Evolutionary conservation across 2,113 vertebrate species (phyloP), one percentile per base, ranked within the genome.

Genomic region (Glareola pratincola): DNA sequence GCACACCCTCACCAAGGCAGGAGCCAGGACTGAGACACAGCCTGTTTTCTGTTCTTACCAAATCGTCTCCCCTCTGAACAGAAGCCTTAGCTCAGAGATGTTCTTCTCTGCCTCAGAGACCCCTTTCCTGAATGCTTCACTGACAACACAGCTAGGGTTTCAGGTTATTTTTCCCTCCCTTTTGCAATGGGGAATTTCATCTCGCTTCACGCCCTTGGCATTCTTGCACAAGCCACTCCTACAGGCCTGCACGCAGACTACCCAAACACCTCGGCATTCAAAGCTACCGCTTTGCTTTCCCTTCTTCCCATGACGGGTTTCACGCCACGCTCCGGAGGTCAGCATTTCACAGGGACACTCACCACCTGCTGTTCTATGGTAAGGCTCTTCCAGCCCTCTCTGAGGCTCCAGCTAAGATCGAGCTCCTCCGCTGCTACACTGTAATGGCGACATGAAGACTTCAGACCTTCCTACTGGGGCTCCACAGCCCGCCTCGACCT

Each of bases 121-220:
- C 21, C 26, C 68, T 32, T 45, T 50, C 37, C 62, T 23, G 50
- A 59, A 15, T 4, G 12, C 26, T 67, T 59, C 59, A 20, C 14
- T 68, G 39, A 24, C 51, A 67, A 4, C 30, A 59, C 20, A 37
- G 29, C 19, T 17, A 20, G 14, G 14, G 10, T n/a, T 36, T 66
- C 59, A 27, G 45, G 41, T 54, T 50, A 15, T 21, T 89, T 48
- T 19, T 12, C 29, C 27, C 23, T 51, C 41, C 17, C 20, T 51
- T 75, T 23, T 30, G 23, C 71, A 57, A 45, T 1, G 2, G 30
- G 36, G 41, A 51, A 57, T 45, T 71, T 50, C 1, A 34, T 17
- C 54, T 43, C 2, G 1, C 54, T 37, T 50, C 60, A 15, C 18
- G 16, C 15, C 39, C 53, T 48, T 1, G 0, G 10, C 2, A 0